phyloP scores from a whole-genome alignment of 2,797 vertebrate genomes.

The Neoniphon sammara region DNA sequence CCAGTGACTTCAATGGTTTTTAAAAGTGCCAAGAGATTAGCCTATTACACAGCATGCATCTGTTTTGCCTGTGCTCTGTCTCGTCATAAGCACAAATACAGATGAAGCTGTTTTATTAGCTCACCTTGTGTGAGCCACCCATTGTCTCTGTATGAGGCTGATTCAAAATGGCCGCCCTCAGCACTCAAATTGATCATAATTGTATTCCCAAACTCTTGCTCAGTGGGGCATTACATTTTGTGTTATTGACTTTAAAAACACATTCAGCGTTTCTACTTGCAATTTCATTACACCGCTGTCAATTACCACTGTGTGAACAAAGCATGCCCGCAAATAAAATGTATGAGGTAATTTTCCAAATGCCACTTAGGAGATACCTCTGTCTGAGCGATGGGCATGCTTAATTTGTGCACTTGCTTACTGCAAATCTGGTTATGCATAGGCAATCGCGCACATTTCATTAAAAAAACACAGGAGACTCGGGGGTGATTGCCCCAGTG shows the following conservation, averaged over 20 bases:
- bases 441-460: conserved; percentile 72
- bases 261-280: conserved; percentile 78
- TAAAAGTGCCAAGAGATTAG: conserved; percentile 57
- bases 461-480: conserved; percentile 77
- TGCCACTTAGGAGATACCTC: conserved; percentile 76
- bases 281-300: conserved; percentile 81
- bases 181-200: conserved; percentile 83
- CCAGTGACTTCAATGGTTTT: conserved; percentile 46
- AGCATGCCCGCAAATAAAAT: conserved; percentile 79
- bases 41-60: conserved; percentile 74
- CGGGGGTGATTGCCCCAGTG: conserved; percentile 73
- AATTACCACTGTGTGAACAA: conserved; percentile 79
- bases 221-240: conserved; percentile 80
- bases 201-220: conserved; percentile 80
- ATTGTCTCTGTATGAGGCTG: conserved; percentile 80
- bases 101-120: conserved; percentile 77
- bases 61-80: conserved; percentile 71
- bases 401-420: conserved; percentile 79
- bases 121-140: conserved; percentile 67
- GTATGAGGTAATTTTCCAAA: conserved; percentile 81
- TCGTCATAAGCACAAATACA: conserved; percentile 75
- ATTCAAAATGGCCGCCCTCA: conserved; percentile 80
- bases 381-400: conserved; percentile 72
- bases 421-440: conserved; percentile 77
- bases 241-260: conserved; percentile 85